Evolutionary conservation across 37 sponge, comb jelly and placozoan species (phyloP).

Genomic region (Cliona cf. orientalis): DNA sequence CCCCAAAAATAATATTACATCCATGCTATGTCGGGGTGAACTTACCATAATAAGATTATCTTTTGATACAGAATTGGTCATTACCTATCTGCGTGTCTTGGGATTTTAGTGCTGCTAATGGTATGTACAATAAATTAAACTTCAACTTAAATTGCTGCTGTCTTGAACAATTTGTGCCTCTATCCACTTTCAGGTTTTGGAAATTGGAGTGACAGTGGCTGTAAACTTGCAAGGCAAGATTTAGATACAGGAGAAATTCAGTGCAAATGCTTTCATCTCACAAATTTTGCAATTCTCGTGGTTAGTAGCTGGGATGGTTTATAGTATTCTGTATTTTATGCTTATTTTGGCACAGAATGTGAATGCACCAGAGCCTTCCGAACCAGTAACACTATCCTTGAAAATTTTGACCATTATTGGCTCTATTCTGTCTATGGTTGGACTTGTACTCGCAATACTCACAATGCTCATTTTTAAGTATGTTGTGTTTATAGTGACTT

Average conservation of each 20-base stretch:
- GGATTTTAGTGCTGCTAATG: constrained; percentile 40
- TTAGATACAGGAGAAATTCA: constrained; percentile 2
- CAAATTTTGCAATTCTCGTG: constrained; percentile 75
- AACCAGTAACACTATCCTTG: neutral
- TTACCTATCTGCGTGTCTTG: constrained; percentile 57
- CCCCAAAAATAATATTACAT: too few relatives aligned
- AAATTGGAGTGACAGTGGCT: constrained; percentile 48
- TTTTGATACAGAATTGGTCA: constrained; percentile 33
- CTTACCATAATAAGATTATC: too few relatives aligned
- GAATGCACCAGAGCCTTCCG: constrained; percentile 26
- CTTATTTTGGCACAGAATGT: constrained; percentile 37
- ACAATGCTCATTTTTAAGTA: constrained; percentile 35
- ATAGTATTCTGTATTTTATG: neutral
- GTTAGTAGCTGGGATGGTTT: constrained; percentile 34
- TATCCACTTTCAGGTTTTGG: constrained; percentile 19
- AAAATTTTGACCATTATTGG: constrained; percentile 27
- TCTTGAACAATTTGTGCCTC: neutral
- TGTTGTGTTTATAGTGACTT: neutral
- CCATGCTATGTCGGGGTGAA: too few relatives aligned
- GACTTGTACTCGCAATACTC: constrained; percentile 32
- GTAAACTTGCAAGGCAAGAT: constrained; percentile 5
- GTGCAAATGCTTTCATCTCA: constrained; percentile 71
- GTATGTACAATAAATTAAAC: neutral
- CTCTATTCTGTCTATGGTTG: constrained; percentile 42
- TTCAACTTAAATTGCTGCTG: neutral